These are phyloP conservation scores for Ctena decussata DNA, from an alignment of 2,888 invertebrate genomes.

Conservation along the genomic window DNA sequence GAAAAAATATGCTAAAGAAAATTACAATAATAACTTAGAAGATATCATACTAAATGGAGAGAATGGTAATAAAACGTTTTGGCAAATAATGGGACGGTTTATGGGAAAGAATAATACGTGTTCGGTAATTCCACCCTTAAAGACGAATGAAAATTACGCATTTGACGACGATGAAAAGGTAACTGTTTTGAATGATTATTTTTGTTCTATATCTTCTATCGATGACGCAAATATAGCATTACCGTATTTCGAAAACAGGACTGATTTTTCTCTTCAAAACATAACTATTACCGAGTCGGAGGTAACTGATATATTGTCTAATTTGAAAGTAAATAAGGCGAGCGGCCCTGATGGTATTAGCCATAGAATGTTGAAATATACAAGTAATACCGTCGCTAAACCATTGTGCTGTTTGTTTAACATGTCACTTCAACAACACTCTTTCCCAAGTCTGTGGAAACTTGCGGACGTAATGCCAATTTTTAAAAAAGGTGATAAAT, in stretches of 20 bases:
- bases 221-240: neutral
- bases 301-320: neutral
- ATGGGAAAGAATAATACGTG: neutral
- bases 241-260: neutral
- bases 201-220: neutral
- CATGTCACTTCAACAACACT: too few species aligned
- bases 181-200: neutral
- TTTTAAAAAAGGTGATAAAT: neutral
- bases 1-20: conserved; percentile 5
- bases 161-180: neutral
- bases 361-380: conserved; percentile 6
- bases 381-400: neutral
- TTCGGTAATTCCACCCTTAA: neutral
- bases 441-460: neutral
- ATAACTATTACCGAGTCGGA: neutral
- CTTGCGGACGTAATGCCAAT: neutral
- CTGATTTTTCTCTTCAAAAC: neutral
- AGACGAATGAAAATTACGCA: neutral
- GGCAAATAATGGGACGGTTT: conserved; percentile 1
- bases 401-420: too few species aligned
- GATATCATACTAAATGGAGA: neutral
- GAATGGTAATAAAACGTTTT: neutral
- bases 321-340: conserved; percentile 3
- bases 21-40: neutral
- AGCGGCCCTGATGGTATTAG: conserved; percentile 9